Base-by-base conservation (phyloP, 2,888 invertebrate species). In the Latheticus oryzae region DNA sequence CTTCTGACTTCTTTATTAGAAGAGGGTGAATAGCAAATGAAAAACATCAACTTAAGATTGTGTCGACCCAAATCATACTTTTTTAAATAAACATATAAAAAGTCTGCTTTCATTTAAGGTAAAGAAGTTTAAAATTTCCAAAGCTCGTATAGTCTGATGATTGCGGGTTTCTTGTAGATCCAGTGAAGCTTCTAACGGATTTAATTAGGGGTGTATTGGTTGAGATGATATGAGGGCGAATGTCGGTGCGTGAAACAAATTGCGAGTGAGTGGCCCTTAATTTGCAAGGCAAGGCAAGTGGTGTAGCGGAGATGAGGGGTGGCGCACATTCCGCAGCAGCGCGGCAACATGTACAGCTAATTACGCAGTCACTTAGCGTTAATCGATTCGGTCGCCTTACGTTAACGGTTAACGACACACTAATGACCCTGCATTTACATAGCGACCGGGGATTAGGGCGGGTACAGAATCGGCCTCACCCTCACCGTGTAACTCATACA, bases 301-400 rank as follows among this genome's bases (percentile, higher is more conserved):
- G 45, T 40, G 35, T 32, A 30, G 56, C 42, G 58, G 48, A 51
- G 56, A 45, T 54, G 54, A 47, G 40, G 42, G 47, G 56, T 40
- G 21, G 58, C 24, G 48, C 55, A 48, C 48, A 52, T 59, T 56
- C 50, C 38, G 52, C 38, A 61, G 55, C 52, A 55, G 42, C 43
- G 65, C 62, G 69, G 74, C 73, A 72, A 66, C 77, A 74, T 78
- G 75, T 76, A 78, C 76, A 79, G 79, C 78, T 79, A 79, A 79
- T 79, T 79, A 79, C 79, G 76, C 77, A 79, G 79, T 79, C 79
- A 79, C 79, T 79, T 79, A 79, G 78, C 78, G 78, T 79, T 79
- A 79, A 79, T 79, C 79, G 79, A 79, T 79, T 78, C 75, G 78
- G 78, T 78, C 76, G 78, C 79, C 79, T 79, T 78, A 79, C 78